Base-by-base conservation (phyloP, 2,888 invertebrate species). In the Melinopterus prodromus region DNA sequence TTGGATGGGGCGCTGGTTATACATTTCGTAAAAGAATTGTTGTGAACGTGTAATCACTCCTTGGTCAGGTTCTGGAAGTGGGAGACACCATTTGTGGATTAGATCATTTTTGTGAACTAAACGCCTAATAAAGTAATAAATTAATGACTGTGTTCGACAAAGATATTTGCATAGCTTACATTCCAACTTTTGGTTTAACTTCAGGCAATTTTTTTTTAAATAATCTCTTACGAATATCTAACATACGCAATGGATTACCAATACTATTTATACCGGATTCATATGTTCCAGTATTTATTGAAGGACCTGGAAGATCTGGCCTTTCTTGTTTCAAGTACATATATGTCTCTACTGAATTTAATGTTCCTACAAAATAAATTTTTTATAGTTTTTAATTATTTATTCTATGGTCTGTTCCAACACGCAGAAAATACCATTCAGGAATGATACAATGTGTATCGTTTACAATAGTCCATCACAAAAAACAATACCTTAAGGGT, bases 281-380 rank as follows among this genome's bases (percentile, higher is more conserved):
- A 94, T 96, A 98, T 0, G 98, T 98, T 15, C 95, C 97, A 86
- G 92, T 95, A 90, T 98, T 94, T 71, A 96, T 85, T 5, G 87
- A 83, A 0, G 94, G 90, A 6, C 91, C 92, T 69, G 89, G 86
- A 9, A 84, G 82, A 2, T 82, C 78, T 2, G 83, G 83, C 2
- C 86, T 88, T 76, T 89, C 86, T 81, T 86, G 86, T 84, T 89
- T 89, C 0, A 76, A 74, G 80, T 89, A 89, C 76, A 97, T 83
- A 87, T 94, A 97, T 0, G 93, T 92, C 87, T 95, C 94, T 77
- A 95, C 92, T 0, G 94, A 94, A 89, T 97, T 97, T 6, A 97
- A 87, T 26, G 93, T 92, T 15, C 95, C 93, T 93, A 85, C 0
- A 71, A 74, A 26, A 74, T 36, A 74, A 2, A 26, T 36, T 36